Evolutionary conservation across 2,797 vertebrate genomes (phyloP).

Genomic region (Microctenopoma steveboyesi): DNA sequence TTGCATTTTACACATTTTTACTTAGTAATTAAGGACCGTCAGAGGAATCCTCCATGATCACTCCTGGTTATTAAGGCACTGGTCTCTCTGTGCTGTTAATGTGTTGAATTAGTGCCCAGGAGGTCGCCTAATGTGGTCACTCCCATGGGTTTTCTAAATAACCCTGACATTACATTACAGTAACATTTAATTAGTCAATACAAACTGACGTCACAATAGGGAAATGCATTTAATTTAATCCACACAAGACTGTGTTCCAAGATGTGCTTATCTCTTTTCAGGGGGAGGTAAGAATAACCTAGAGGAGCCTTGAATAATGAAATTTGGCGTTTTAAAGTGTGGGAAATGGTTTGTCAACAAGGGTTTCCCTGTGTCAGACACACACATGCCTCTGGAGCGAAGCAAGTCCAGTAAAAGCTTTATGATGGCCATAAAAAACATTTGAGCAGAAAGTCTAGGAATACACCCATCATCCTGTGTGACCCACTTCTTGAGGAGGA

Average conservation of each 20-base stretch:
- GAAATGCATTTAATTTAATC: conserved; percentile 55
- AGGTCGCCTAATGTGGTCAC: conserved; percentile 43
- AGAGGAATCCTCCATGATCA: conserved; percentile 21
- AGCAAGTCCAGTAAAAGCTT: conserved; percentile 66
- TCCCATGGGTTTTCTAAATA: conserved; percentile 49
- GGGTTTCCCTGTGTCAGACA: conserved; percentile 65
- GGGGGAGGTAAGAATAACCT: conserved; percentile 41
- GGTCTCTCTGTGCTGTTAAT: conserved; percentile 31
- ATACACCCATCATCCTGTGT: conserved; percentile 56
- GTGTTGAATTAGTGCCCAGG: conserved; percentile 32
- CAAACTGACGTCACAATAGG: conserved; percentile 20
- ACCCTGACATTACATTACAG: too few species aligned
- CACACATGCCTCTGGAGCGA: conserved; percentile 56
- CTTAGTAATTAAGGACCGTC: too few species aligned
- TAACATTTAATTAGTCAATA: too few species aligned
- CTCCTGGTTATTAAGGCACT: conserved; percentile 22
- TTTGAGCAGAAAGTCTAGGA: conserved; percentile 54
- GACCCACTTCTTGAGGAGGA: conserved; percentile 69
- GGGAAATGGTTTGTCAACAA: conserved; percentile 73
- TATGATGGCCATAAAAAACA: conserved; percentile 63
- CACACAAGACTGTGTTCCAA: conserved; percentile 15
- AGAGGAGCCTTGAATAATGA: conserved; percentile 56
- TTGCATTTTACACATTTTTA: background rate
- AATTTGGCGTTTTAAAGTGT: conserved; percentile 57
- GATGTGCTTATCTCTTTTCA: conserved; percentile 7